Base-by-base conservation (phyloP, 2,888 invertebrate species). In the Papilio protenor region DNA sequence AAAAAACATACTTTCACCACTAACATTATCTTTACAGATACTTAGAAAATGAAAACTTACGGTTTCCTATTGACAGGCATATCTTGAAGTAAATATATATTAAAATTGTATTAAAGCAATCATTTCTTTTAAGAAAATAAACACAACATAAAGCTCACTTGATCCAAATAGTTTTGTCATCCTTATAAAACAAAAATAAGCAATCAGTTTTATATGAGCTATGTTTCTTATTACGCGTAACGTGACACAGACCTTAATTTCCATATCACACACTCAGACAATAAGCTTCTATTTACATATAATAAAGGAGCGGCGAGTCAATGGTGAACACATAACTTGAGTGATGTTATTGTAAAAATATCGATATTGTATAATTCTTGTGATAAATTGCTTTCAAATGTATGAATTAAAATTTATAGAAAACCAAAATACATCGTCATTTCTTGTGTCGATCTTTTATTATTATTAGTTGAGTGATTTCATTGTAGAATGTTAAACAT, bases 241-340 rank as follows among this genome's bases (percentile, higher is more conserved):
- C 57, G 57, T 57, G 21, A 59, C 57, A 59, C 57, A 59, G 21
- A 59, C 57, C 21, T 59, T 59, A 59, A 59, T 59, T 59, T 59
- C 12, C 57, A 59, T 59, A 23, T 23, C 10, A 10, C 57, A 23
- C 12, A 10, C 57, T 12, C 12, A 12, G 57, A 59, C 23, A 57
- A 59, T 23, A 21, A 10, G 57, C 10, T 21, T 23, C 0, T 59
- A 59, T 59, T 59, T 59, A 21, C 23, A 59, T 59, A 55, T 55
- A 23, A 59, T 21, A 59, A 23, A 23, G 57, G 12, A 59, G 11
- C 11, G 21, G 21, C 21, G 57, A 59, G 57, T 59, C 57, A 59
- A 59, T 59, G 23, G 57, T 4, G 57, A 59, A 52, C n/a, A 52
- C 52, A 18, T 52, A 52, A 59, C 12, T 21, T 12, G 1, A 59